Conservation (phyloP, 1,140 invertebrate species). For the Musca vetustissima region DNA sequence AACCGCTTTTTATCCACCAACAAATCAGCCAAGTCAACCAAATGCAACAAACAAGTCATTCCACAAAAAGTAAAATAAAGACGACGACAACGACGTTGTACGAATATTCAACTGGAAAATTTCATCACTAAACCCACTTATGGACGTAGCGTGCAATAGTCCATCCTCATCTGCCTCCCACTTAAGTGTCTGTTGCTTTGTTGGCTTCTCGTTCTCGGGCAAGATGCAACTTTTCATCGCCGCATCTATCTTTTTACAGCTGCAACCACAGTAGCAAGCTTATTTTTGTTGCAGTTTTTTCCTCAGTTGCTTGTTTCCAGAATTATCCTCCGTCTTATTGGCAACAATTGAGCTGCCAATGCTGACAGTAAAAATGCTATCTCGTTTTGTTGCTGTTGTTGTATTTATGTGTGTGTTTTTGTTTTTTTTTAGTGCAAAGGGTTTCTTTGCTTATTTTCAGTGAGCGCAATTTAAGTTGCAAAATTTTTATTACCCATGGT, state of each 20-base stretch:
- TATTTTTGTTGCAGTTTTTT: no score
- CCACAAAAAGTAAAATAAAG: no score
- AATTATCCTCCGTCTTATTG: neutral
- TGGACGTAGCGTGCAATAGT: no score
- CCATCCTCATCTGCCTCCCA: neutral
- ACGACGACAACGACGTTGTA: no score
- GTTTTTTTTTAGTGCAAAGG: no score
- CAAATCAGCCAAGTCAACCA: slow-evolving; percentile 7
- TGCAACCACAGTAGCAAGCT: no score
- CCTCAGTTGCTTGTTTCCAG: neutral
- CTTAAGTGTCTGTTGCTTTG: neutral
- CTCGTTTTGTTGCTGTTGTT: neutral
- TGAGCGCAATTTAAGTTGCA: slow-evolving; percentile 54
- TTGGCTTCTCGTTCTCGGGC: no score
- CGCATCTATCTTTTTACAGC: no score
- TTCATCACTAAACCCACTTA: neutral
- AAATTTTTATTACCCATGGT: slow-evolving; percentile 54
- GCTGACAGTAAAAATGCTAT: no score
- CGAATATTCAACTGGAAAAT: slow-evolving; percentile 13
- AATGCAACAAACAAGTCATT: neutral
- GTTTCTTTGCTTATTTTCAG: neutral
- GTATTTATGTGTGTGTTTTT: slow-evolving; percentile 16
- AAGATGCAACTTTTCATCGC: neutral
- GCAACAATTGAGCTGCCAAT: no score
- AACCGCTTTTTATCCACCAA: slow-evolving; percentile 26